Percentiles rank a stretch among this genome's conserved stretches.
Conservation (phyloP, 30 jellyfish, hydroid and myxozoan species). For the Aurelia aurita complex sp. Pacific region DNA sequence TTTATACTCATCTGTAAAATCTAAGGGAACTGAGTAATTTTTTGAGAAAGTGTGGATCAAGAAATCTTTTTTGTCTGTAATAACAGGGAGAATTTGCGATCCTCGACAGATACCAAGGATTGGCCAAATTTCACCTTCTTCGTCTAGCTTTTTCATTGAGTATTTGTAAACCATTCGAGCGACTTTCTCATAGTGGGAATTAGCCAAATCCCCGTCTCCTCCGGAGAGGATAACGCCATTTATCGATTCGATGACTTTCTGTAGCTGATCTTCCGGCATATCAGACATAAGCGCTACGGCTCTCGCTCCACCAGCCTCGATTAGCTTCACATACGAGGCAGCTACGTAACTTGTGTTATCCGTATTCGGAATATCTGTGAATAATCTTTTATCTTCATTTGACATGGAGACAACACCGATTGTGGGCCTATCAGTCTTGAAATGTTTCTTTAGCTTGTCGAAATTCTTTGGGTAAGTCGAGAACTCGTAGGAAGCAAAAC, state of each 20-base stretch:
- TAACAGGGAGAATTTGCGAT: conserved; percentile 83
- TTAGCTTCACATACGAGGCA: conserved; percentile 75
- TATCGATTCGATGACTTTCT: conserved; percentile 50
- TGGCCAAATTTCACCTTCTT: conserved; percentile 81
- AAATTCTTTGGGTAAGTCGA: conserved; percentile 82
- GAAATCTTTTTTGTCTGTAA: conserved; percentile 60
- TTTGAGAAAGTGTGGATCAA: conserved; percentile 64
- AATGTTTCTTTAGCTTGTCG: conserved; percentile 41
- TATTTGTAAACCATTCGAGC: conserved; percentile 57
- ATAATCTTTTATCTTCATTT: conserved; percentile 42
- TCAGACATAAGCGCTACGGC: conserved; percentile 84
- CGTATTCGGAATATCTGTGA: conserved; percentile 38
- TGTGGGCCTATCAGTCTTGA: conserved; percentile 74
- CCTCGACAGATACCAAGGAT: conserved; percentile 95
- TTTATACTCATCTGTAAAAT: conserved; percentile 61
- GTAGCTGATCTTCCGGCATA: conserved; percentile 51
- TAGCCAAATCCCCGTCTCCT: conserved; percentile 89
- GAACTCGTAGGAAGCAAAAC: not conserved
- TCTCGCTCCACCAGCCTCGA: conserved; percentile 91
- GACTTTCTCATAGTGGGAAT: conserved; percentile 84
- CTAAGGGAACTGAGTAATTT: conserved; percentile 75
- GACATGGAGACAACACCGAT: conserved; percentile 76
- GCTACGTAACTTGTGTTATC: conserved; percentile 76
- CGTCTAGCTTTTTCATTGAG: conserved; percentile 68
- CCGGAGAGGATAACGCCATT: conserved; percentile 89